A percentile compares a stretch with the other conserved stretches of the same genome.
Evolutionary conservation across 2,888 invertebrate genomes (phyloP).

Genomic region (Heteromurus nitidus): DNA sequence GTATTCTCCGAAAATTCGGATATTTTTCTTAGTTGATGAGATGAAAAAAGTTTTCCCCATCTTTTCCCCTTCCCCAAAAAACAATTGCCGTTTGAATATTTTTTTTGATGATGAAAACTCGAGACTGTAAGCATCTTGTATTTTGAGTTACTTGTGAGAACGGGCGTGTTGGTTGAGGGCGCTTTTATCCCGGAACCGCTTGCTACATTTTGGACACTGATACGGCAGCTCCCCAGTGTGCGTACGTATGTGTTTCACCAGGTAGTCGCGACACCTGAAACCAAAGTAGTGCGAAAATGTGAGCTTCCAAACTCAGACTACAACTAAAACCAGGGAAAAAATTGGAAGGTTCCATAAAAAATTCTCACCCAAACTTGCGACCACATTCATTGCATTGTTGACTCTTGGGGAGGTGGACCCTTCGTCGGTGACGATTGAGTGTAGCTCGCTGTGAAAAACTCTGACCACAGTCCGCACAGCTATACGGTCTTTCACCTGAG

Average conservation of each 20-base stretch:
- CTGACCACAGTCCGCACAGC: conserved; percentile 70
- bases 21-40: conserved; percentile 53
- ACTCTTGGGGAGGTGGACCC: conserved; percentile 72
- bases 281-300: no score
- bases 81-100: conserved; percentile 6
- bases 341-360: no score
- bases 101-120: conserved; percentile 31
- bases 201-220: conserved; percentile 70
- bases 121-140: conserved; percentile 64
- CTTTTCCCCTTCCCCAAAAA: conserved; percentile 35
- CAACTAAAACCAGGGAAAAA: no score
- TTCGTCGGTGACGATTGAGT: conserved; percentile 70
- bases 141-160: conserved; percentile 69
- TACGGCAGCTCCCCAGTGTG: conserved; percentile 71
- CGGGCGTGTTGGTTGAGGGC: conserved; percentile 72
- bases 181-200: conserved; percentile 71
- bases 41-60: no score
- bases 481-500: conserved; percentile 71
- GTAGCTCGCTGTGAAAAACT: conserved; percentile 71
- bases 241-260: conserved; percentile 70
- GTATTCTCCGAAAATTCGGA: conserved; percentile 67
- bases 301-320: no score
- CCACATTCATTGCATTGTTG: conserved; percentile 73
- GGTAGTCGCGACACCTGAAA: conserved; percentile 67
- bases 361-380: conserved; percentile 71